Evolutionary conservation across 2,888 invertebrate genomes (phyloP), one percentile per base, ranked within the genome.

Genomic region (Hemaris fuciformis): DNA sequence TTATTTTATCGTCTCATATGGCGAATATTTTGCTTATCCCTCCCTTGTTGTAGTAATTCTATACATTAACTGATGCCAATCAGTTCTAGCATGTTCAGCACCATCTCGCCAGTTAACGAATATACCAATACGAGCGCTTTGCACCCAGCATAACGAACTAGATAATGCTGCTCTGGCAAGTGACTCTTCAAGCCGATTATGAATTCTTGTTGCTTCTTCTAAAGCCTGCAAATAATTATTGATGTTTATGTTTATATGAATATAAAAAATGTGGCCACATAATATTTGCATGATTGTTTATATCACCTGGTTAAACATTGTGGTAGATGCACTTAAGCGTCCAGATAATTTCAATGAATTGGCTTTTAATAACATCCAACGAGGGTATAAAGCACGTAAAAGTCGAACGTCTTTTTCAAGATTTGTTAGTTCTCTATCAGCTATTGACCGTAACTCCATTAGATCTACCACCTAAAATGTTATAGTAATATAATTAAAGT

Each of bases 371-470:
- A 87, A 67, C 4, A 84, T 70, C 90, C 91, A 91, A n/a, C 89
- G 84, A 3, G 90, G 88, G 64, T 80, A 84, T 8, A 88, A 57
- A 0, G 79, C 64, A 3, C 82, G 83, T 66, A 85, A 68, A n/a
- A 80, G 22, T 25, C 83, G 84, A 8, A 83, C 78, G 61, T 89
- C 88, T 45, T 72, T 80, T 66, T 92, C 91, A 43, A 92, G 66
- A 45, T 76, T 77, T 7, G 66, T 68, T 1, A 92, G 77, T 64
- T 91, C 89, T 34, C 82, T 76, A 59, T 90, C 91, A 3, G 91
- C 91, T 69, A 89, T 80, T 0, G 91, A 92, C 1, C 89, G 86
- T 13, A 91, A 71, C 64, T 91, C 89, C 90, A 92, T 88, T 25
- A 91, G 66, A 68, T 91, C 89, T 4, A 92, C 91, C 13, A 92